phyloP scores from a whole-genome alignment of 2,797 vertebrate species.

The Lacerta bilineata region DNA sequence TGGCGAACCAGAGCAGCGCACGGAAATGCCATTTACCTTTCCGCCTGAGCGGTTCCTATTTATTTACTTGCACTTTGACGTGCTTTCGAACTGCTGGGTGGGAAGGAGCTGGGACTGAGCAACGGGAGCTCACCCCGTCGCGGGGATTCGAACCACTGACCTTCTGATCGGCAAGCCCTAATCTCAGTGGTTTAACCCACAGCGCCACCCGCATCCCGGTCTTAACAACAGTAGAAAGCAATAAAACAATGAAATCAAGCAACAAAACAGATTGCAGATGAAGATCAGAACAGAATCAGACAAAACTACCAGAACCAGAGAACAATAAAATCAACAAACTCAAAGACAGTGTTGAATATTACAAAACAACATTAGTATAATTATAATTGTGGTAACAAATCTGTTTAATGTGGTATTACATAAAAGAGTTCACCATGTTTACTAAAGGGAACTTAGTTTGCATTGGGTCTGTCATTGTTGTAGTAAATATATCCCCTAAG shows the following conservation, averaged over 20 bases:
- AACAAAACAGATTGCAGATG: background rate
- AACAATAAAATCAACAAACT: background rate
- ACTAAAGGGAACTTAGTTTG: background rate
- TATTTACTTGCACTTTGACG: too few species aligned
- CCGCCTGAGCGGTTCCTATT: too few species aligned
- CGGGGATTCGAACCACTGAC: too few species aligned
- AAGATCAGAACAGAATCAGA: background rate
- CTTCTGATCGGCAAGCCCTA: too few species aligned
- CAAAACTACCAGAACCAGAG: background rate
- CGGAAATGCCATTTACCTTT: too few species aligned
- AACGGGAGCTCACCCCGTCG: too few species aligned
- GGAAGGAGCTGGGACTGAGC: too few species aligned
- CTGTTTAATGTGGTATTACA: background rate
- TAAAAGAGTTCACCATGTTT: background rate
- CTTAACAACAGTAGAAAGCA: background rate
- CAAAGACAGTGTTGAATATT: background rate
- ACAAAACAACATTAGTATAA: background rate
- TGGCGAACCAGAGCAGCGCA: too few species aligned
- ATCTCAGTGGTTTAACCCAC: too few species aligned
- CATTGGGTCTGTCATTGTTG: too few species aligned
- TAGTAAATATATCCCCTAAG: background rate
- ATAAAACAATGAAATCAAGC: background rate
- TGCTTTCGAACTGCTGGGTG: too few species aligned
- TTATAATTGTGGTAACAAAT: background rate
- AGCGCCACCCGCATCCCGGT: too few species aligned